A percentile compares a stretch with the other conserved stretches of the same genome.
Conservation (phyloP, 2,113 vertebrate species). For the Cervus canadensis region DNA sequence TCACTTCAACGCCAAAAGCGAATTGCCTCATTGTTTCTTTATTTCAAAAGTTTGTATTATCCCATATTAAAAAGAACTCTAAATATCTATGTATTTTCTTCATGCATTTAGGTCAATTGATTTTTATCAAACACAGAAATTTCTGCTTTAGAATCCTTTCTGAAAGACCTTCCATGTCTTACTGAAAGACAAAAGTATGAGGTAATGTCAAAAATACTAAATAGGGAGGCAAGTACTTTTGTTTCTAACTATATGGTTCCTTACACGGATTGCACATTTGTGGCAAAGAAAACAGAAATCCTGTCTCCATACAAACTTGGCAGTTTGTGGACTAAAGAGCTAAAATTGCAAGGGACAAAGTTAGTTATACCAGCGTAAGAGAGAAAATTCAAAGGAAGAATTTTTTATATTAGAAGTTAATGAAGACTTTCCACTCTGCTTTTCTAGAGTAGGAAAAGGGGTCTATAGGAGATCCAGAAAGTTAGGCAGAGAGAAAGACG, state of each 20-base stretch:
- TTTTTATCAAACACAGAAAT: conserved; percentile 8
- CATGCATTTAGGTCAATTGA: background rate
- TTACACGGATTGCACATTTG: background rate
- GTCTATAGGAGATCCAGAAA: background rate
- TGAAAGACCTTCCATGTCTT: background rate
- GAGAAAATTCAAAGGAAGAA: background rate
- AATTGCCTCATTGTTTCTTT: background rate
- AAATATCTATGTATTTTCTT: background rate
- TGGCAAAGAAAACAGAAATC: background rate
- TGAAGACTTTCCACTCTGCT: background rate
- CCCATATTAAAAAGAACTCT: background rate
- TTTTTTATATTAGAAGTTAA: background rate
- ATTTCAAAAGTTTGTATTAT: background rate
- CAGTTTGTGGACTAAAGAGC: background rate
- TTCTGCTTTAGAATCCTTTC: background rate
- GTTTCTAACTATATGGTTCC: background rate
- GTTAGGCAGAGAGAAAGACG: background rate
- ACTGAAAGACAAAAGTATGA: background rate
- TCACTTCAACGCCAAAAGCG: background rate
- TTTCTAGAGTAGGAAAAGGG: background rate
- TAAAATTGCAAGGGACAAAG: background rate
- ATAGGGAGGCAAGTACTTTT: background rate
- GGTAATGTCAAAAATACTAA: background rate
- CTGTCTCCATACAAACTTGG: background rate
- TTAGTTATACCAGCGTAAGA: background rate